Percentiles rank a stretch among this genome's conserved stretches.
Evolutionary conservation across 2,797 vertebrate genomes (phyloP).

Genomic region (Falco peregrinus): DNA sequence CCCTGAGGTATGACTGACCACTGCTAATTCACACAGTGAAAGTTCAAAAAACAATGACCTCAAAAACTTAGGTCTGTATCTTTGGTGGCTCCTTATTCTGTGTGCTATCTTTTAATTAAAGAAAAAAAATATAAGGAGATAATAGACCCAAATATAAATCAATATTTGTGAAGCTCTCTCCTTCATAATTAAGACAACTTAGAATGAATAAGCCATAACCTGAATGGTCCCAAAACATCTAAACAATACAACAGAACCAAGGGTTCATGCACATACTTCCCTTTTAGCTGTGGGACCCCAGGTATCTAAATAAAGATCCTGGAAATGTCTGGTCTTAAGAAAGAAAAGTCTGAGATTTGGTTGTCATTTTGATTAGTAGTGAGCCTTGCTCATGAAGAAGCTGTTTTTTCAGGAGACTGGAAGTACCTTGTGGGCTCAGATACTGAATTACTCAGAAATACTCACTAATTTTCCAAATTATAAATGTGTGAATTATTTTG

Average conservation of each 20-base stretch:
- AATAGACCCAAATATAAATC: not conserved
- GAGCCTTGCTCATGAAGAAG: not conserved
- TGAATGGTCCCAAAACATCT: not conserved
- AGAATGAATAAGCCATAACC: not conserved
- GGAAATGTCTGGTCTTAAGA: not conserved
- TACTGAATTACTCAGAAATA: not conserved
- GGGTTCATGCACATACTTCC: rapidly evolving
- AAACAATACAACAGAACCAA: not conserved
- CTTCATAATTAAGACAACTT: not conserved
- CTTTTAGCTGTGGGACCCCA: not conserved
- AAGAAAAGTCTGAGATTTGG: not conserved
- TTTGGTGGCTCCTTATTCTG: not conserved
- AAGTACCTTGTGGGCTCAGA: not conserved
- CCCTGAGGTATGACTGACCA: not conserved
- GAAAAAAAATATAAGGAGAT: not conserved
- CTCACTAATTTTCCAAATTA: not conserved
- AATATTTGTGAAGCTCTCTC: not conserved
- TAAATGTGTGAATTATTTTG: not conserved
- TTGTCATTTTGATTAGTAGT: not conserved
- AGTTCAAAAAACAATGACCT: not conserved
- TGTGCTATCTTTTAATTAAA: not conserved
- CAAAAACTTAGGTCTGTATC: rapidly evolving
- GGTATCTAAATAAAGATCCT: not conserved
- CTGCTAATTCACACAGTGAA: not conserved
- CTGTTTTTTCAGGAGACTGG: not conserved